phyloP scores from a whole-genome alignment of 2,113 vertebrate genomes.

The Ptychochromis oligacanthus region DNA sequence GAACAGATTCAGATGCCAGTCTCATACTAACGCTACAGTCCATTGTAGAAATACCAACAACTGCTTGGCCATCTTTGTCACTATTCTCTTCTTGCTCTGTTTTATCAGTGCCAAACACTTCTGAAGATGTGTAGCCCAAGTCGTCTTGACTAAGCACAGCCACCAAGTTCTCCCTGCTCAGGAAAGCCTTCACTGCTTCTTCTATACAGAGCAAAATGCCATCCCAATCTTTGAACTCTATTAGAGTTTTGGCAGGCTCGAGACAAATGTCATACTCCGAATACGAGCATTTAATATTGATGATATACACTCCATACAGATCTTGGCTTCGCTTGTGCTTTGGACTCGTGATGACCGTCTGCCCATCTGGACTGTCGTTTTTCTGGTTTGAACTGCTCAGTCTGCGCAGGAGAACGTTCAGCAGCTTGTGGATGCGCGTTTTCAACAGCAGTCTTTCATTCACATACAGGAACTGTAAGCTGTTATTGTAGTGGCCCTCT shows the following conservation, averaged over 20 bases:
- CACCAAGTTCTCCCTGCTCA: constrained; percentile 87
- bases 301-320: constrained; percentile 85
- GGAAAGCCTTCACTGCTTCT: constrained; percentile 88
- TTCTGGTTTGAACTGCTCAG: constrained; percentile 82
- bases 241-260: constrained; percentile 92
- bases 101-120: constrained; percentile 54
- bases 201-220: constrained; percentile 85
- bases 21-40: constrained; percentile 78
- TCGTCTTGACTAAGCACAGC: constrained; percentile 83
- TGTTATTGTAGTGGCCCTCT: constrained; percentile 94
- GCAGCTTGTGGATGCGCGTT: constrained; percentile 92
- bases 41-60: constrained; percentile 55
- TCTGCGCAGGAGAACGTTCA: constrained; percentile 88
- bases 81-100: constrained; percentile 31
- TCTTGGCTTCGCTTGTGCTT: constrained; percentile 82
- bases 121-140: constrained; percentile 75
- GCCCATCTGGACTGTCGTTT: constrained; percentile 68
- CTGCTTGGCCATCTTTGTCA: constrained; percentile 58
- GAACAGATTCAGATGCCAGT: constrained; percentile 86
- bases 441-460: constrained; percentile 90
- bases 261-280: constrained; percentile 93
- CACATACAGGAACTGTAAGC: constrained; percentile 92
- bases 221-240: constrained; percentile 96
- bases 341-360: constrained; percentile 76
- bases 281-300: constrained; percentile 88